phyloP scores from a whole-genome alignment of 2,113 vertebrate genomes.

The Campylomormyrus tamandua region DNA sequence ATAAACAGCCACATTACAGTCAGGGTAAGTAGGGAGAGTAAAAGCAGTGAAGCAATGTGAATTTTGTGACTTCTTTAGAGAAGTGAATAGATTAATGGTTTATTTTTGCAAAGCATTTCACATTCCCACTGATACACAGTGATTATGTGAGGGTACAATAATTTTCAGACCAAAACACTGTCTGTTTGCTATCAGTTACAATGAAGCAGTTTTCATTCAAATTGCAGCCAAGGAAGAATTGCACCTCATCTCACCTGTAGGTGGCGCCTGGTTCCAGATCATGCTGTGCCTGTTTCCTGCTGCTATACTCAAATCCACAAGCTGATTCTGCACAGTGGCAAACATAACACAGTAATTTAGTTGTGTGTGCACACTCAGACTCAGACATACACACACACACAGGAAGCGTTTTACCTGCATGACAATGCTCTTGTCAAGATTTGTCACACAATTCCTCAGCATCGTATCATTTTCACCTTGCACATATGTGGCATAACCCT shows the following conservation, averaged over 20 bases:
- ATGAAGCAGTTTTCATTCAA: not conserved
- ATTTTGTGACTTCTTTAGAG: not conserved
- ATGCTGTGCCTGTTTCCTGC: not conserved
- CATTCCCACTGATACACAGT: not conserved
- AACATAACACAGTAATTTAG: no score
- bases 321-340: no score
- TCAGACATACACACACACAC: not conserved
- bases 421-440: not conserved
- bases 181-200: not conserved
- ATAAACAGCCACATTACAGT: not conserved
- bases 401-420: not conserved
- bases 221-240: not conserved
- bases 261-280: not conserved
- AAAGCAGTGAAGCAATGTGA: no score
- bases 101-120: not conserved
- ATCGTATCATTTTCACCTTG: not conserved
- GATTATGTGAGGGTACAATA: not conserved
- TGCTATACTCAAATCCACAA: not conserved
- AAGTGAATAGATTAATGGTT: not conserved
- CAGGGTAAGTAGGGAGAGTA: no score
- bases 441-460: not conserved
- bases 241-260: slow-evolving; percentile 4
- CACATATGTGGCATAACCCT: not conserved
- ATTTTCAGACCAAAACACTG: not conserved
- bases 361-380: no score